These are phyloP conservation scores for Dendropsophus ebraccatus DNA, from an alignment of 2,113 vertebrate genomes.

Conservation along the genomic window DNA sequence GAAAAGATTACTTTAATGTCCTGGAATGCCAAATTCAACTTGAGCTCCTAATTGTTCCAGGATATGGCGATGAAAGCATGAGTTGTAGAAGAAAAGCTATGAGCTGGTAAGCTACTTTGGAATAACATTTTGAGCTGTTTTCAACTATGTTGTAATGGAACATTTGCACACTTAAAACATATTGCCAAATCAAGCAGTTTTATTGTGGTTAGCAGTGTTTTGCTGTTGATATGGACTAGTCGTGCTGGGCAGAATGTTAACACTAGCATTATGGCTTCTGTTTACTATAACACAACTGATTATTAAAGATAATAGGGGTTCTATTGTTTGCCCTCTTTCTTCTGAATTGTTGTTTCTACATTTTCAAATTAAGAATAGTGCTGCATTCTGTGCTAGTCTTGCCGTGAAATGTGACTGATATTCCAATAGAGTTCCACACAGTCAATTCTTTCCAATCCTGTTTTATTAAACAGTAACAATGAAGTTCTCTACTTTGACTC, in stretches of 20 bases:
- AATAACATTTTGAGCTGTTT: neutral
- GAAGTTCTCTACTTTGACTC: no score
- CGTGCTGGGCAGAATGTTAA: neutral
- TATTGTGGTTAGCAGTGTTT: neutral
- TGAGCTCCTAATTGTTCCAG: conserved; percentile 19
- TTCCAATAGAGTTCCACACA: neutral
- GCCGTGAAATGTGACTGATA: neutral
- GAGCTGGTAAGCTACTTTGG: neutral
- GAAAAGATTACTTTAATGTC: conserved; percentile 44
- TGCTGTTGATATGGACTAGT: neutral
- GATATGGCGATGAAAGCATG: conserved; percentile 4
- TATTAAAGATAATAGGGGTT: no score
- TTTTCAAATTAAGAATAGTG: no score
- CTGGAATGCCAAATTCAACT: neutral
- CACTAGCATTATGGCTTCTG: no score
- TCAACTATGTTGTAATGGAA: neutral
- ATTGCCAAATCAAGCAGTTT: no score
- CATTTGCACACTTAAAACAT: neutral
- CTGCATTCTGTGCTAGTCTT: neutral
- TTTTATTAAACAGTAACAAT: no score
- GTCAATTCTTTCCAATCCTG: no score
- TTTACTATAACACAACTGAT: no score
- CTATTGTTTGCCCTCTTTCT: no score
- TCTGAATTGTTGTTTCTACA: no score
- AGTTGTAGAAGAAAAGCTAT: neutral